Evolutionary conservation across 2,888 invertebrate species (phyloP), one percentile per base, ranked within the genome.

Genomic region (Phasia obesa): DNA sequence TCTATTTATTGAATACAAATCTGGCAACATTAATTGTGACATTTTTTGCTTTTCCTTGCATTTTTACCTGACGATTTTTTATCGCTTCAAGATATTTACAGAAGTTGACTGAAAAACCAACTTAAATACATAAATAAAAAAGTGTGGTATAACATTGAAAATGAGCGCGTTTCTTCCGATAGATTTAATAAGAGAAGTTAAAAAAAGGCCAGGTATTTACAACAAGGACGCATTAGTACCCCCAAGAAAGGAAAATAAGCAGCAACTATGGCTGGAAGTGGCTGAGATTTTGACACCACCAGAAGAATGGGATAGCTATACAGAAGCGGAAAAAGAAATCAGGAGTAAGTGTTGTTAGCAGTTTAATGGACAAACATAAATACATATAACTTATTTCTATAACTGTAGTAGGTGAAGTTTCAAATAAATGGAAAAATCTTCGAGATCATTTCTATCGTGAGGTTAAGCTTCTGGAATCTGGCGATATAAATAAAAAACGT

Each of bases 111-210:
- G 62, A 60, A 69, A 81, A 77, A 77, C 15, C 25, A 49, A 51
- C 38, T 35, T 38, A 59, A 74, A 57, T 35, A n/a, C n/a, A n/a
- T n/a, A 44, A 42, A 57, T 55, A 64, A 7, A 2, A 51, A 77
- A 69, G 77, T 77, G 76, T 77, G 76, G 76, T 60, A 76, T 59
- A 51, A 42, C 38, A 49, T 53, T 21, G 27, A 70, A 76, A 51
- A 83, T 79, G 79, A 79, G 79, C 67, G 83, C 79, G 31, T 71
- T 79, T 57, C 60, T 67, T 31, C 55, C 79, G 0, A 67, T 15
- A 25, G 83, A 75, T 76, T 65, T 83, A n/a, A 83, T 83, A 17
- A 65, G 15, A n/a, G 67, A 76, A 76, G 42, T 83, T 35, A 76
- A 83, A 62, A 67, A 53, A 11, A 38, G 83, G 4, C 79, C 79